Evolutionary conservation across 2,888 invertebrate genomes (phyloP).

Genomic region (Drosophila subsilvestris): DNA sequence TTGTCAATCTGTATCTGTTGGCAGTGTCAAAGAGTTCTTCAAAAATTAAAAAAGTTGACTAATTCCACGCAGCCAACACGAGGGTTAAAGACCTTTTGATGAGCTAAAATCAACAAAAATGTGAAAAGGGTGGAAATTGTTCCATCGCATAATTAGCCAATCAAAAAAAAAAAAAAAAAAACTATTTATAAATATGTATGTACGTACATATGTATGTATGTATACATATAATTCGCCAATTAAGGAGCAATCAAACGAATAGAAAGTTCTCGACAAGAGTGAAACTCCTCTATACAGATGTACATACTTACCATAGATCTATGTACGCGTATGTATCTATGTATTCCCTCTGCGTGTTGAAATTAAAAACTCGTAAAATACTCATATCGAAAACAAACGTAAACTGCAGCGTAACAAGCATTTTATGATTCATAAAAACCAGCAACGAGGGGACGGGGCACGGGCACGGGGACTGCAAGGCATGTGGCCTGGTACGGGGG

Average conservation of each 20-base stretch:
- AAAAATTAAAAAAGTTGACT: constrained; percentile 67
- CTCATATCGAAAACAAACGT: constrained; percentile 52
- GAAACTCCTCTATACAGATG: too few species aligned
- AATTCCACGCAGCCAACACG: constrained; percentile 45
- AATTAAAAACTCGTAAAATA: constrained; percentile 76
- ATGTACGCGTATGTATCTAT: constrained; percentile 2
- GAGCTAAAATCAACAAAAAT: constrained; percentile 38
- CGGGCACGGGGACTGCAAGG: too few species aligned
- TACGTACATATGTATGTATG: constrained; percentile 12
- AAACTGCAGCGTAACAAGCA: constrained; percentile 75
- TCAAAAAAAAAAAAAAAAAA: constrained; percentile 21
- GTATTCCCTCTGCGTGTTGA: constrained; percentile 57
- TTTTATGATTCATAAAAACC: constrained; percentile 70
- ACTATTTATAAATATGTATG: constrained; percentile 9
- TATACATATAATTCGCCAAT: constrained; percentile 57
- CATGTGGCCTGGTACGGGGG: not conserved
- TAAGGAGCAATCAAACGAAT: constrained; percentile 65
- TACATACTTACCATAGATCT: too few species aligned
- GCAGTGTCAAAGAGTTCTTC: constrained; percentile 54
- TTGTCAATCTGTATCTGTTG: constrained; percentile 59
- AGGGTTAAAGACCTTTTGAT: constrained; percentile 64
- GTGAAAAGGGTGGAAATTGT: constrained; percentile 26
- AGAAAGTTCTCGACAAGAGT: not conserved
- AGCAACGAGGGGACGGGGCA: constrained; percentile 6
- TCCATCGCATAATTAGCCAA: constrained; percentile 64